Percentiles rank a stretch among this genome's conserved stretches.
These are phyloP conservation scores for Neomicropteryx cornuta DNA, from an alignment of 1,140 invertebrate genomes.

Conservation along the genomic window DNA sequence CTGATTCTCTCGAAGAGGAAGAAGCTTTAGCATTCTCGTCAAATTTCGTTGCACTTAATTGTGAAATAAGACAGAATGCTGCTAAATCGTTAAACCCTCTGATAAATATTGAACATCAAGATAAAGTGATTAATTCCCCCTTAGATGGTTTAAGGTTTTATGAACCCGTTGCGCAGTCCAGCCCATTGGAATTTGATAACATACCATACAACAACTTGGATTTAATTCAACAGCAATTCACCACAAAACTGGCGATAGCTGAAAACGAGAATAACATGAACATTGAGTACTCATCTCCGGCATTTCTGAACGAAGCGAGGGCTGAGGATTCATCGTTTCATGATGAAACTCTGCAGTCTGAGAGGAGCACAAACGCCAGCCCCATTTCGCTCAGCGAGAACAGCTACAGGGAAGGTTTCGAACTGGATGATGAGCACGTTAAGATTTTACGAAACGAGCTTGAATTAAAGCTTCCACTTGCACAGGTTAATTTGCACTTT, in stretches of 20 bases:
- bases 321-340: too few species aligned
- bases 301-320: too few species aligned
- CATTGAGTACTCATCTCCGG: constrained; percentile 33
- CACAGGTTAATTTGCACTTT: constrained; percentile 42
- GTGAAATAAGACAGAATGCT: constrained; percentile 19
- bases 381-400: too few species aligned
- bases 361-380: too few species aligned
- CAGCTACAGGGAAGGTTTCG: constrained; percentile 44
- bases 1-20: constrained; percentile 30
- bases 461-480: constrained; percentile 55
- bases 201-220: too few species aligned
- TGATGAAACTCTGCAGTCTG: too few species aligned
- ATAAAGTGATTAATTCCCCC: too few species aligned
- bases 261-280: constrained; percentile 40
- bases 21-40: constrained; percentile 38
- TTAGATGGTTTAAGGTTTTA: too few species aligned
- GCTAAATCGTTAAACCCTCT: constrained; percentile 10
- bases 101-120: too few species aligned
- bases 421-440: constrained; percentile 58
- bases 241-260: constrained; percentile 34
- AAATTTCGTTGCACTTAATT: constrained; percentile 37
- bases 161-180: too few species aligned
- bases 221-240: constrained; percentile 31
- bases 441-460: constrained; percentile 58
- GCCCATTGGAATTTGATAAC: too few species aligned